Base-by-base conservation (phyloP, 2,888 invertebrate genomes). In the Eupeodes luniger region DNA sequence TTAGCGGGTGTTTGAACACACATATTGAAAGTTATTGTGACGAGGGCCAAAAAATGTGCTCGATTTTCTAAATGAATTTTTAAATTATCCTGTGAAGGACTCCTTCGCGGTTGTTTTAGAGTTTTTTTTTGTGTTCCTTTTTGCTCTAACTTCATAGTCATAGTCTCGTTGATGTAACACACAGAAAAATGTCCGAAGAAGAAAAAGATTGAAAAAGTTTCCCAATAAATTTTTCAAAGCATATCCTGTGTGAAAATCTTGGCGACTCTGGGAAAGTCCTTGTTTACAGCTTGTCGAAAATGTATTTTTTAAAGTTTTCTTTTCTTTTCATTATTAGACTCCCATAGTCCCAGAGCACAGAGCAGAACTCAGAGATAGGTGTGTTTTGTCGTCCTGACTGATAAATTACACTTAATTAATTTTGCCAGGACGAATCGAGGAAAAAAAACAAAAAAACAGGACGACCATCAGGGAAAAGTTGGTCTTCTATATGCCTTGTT, bases 331-430 rank as follows among this genome's bases (percentile, higher is more conserved):
- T 59, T 34, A 34, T 10, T 36, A 36, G n/a, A 9, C n/a, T 19
- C 57, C n/a, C 27, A 40, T 40, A 44, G 10, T 66, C 55, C 36
- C 36, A 27, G 53, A 40, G 40, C 40, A 40, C 6, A 40, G 36
- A 49, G 19, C 36, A 16, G 53, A 5, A 9, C 40, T 7, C 6
- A 40, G 36, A 49, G 61, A 59, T 57, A 61, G 85, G 77, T 70
- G 64, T 69, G 55, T 78, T 57, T 59, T 81, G 74, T 66, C 66
- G 74, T 66, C 66, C 59, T 78, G 55, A 55, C 87, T 87, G 87
- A 83, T 87, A 83, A 87, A 87, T 87, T 87, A 57, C 83, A 83
- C 80, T 87, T 87, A 87, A 87, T 83, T 87, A 87, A 87, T 87
- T 87, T 77, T 77, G 40, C 10, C 57, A 47, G 51, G 64, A 59